A percentile compares a stretch with the other conserved stretches of the same genome.
These are phyloP conservation scores for Antheraea pernyi DNA, from an alignment of 1,140 invertebrate species.

Conservation along the genomic window DNA sequence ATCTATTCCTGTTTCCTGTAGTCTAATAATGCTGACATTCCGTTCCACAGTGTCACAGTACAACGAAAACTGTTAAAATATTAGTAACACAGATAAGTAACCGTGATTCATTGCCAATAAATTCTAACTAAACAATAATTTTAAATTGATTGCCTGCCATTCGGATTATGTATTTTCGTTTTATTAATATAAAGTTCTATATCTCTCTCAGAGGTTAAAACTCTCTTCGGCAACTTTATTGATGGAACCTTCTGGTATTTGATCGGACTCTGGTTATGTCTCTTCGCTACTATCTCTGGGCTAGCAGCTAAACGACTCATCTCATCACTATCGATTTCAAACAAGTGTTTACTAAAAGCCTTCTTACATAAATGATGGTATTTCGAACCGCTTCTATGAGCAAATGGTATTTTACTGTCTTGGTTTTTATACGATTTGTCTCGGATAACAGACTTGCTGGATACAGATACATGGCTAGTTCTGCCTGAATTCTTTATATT, in stretches of 20 bases:
- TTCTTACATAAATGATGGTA: conserved; percentile 28
- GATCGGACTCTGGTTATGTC: conserved; percentile 6
- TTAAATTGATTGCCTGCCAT: background rate
- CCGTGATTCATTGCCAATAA: too few relatives aligned
- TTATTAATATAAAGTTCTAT: conserved; percentile 32
- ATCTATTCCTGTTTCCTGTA: too few relatives aligned
- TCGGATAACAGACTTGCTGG: background rate
- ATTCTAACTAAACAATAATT: too few relatives aligned
- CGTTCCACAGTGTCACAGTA: too few relatives aligned
- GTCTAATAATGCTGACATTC: too few relatives aligned
- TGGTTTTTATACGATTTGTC: background rate
- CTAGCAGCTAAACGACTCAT: conserved; percentile 9
- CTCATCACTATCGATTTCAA: conserved; percentile 12
- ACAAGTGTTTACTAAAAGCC: background rate
- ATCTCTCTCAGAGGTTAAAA: conserved; percentile 45
- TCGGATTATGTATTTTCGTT: background rate
- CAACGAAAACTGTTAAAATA: too few relatives aligned
- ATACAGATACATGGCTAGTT: background rate
- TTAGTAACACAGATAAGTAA: too few relatives aligned
- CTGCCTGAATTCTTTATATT: background rate
- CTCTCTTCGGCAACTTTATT: conserved; percentile 42
- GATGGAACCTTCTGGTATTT: conserved; percentile 14
- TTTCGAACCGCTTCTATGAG: conserved; percentile 24
- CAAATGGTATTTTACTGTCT: conserved; percentile 14
- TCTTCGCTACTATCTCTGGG: conserved; percentile 5